These are phyloP conservation scores for Arctocebus calabarensis DNA, from an alignment of 2,797 vertebrate genomes.

Conservation along the genomic window DNA sequence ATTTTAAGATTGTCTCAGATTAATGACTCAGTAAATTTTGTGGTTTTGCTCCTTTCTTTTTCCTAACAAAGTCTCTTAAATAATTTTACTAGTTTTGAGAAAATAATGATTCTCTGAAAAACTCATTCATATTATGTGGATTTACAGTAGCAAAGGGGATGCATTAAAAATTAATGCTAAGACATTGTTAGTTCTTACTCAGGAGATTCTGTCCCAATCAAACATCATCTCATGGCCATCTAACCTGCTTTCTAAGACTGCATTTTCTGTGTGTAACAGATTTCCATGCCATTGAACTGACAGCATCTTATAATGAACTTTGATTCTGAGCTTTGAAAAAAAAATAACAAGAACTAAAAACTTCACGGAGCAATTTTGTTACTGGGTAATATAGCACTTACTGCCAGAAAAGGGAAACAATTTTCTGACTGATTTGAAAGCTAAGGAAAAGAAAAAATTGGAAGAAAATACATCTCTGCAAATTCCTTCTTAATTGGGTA, in stretches of 20 bases:
- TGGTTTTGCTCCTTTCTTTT: background rate
- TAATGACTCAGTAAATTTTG: background rate
- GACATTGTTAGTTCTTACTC: background rate
- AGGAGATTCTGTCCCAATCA: background rate
- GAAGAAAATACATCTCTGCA: slow-evolving; percentile 70
- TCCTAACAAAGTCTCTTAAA: background rate
- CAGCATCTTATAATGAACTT: slow-evolving; percentile 74
- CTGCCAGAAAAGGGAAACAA: slow-evolving; percentile 69
- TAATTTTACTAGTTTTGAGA: slow-evolving; percentile 14
- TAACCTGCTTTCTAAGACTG: background rate
- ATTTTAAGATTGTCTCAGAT: slow-evolving; percentile 11
- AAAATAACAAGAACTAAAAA: slow-evolving; percentile 54
- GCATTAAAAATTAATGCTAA: background rate
- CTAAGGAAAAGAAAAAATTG: slow-evolving; percentile 75
- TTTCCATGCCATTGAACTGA: slow-evolving; percentile 75
- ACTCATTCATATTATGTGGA: background rate
- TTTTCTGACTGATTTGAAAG: slow-evolving; percentile 83
- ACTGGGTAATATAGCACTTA: slow-evolving; percentile 51
- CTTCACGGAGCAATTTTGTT: slow-evolving; percentile 76
- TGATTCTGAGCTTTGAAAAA: slow-evolving; percentile 64
- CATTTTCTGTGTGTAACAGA: slow-evolving; percentile 47
- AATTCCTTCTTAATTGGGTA: slow-evolving; percentile 74
- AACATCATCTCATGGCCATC: background rate
- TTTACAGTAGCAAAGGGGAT: background rate
- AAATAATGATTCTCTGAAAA: slow-evolving; percentile 13